Base-by-base conservation (phyloP, 2,888 invertebrate species). In the Patella ulyssiponensis region DNA sequence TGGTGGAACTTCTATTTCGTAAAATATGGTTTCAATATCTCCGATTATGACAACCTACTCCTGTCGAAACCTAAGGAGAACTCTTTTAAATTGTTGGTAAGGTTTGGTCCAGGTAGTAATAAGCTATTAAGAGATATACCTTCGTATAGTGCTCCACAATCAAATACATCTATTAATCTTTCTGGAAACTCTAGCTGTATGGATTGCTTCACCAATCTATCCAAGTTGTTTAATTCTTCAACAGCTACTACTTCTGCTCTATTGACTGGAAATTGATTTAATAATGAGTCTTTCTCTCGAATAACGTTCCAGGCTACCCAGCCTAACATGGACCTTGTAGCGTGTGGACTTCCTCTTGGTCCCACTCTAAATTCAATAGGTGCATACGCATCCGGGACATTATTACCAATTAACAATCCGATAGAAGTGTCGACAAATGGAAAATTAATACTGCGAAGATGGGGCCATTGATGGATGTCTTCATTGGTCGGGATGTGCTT, bases 91-190 rank as follows among this genome's bases (percentile, higher is more conserved):
- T 71, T 82, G 52, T 84, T 84, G n/a, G 76, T 81, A 12, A 84
- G 77, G 70, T 85, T 82, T 14, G 84, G 83, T 3, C 84, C 84
- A 52, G 77, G 81, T 17, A 83, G 27, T 15, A 84, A 71, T 51
- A 76, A 56, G 15, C 76, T 71, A 64, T 83, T 84, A 14, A 84
- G 73, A 14, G 81, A 83, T 3, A 77, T 69, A 1, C 81, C 82
- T 53, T 81, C 23, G 52, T 71, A 80, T 54, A 77, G 76, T 1
- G 80, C 80, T 3, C 81, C 79, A 64, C 77, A 77, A 54, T 83
- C 80, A 69, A 83, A 83, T 14, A 82, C 82, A 9, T n/a, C 71
- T 69, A 75, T 54, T 7, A 70, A 15, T 7, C 27, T 70, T 44
- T 70, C 70, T 15, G 70, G 70, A n/a, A 70, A 70, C 5, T 27